Evolutionary conservation across 2,888 invertebrate genomes (phyloP).

Genomic region (Pasiphila rectangulata): DNA sequence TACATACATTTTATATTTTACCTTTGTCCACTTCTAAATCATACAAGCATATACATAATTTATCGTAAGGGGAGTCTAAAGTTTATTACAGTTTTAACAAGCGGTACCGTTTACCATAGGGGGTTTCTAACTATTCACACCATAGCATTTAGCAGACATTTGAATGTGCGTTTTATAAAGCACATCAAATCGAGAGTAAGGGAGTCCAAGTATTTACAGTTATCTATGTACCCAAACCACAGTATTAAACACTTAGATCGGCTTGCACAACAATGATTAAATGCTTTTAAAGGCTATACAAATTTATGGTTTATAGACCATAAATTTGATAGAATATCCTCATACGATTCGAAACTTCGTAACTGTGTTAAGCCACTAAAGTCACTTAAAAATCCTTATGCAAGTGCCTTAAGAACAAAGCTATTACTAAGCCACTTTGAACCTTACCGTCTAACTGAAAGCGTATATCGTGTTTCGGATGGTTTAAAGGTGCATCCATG

Average conservation of each 20-base stretch:
- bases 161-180: neutral
- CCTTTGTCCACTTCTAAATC: slow-evolving; percentile 24
- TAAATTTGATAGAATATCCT: too few relatives aligned
- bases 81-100: slow-evolving; percentile 12
- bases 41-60: slow-evolving; percentile 18
- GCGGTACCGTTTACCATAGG: slow-evolving; percentile 16
- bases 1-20: neutral
- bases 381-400: too few relatives aligned
- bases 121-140: slow-evolving; percentile 38
- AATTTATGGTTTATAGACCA: too few relatives aligned
- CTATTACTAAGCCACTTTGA: too few relatives aligned
- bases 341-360: too few relatives aligned
- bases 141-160: slow-evolving; percentile 39
- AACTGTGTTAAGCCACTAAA: too few relatives aligned
- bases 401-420: too few relatives aligned
- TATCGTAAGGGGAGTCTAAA: slow-evolving; percentile 2
- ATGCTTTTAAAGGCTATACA: too few relatives aligned
- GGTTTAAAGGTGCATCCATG: too few relatives aligned
- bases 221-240: slow-evolving; percentile 13
- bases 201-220: slow-evolving; percentile 24
- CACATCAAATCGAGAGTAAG: neutral
- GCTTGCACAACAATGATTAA: too few relatives aligned
- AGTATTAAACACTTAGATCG: neutral
- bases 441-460: too few relatives aligned
- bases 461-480: too few relatives aligned